phyloP scores from a whole-genome alignment of 2,888 invertebrate species.

The Drosophila multiciliata region DNA sequence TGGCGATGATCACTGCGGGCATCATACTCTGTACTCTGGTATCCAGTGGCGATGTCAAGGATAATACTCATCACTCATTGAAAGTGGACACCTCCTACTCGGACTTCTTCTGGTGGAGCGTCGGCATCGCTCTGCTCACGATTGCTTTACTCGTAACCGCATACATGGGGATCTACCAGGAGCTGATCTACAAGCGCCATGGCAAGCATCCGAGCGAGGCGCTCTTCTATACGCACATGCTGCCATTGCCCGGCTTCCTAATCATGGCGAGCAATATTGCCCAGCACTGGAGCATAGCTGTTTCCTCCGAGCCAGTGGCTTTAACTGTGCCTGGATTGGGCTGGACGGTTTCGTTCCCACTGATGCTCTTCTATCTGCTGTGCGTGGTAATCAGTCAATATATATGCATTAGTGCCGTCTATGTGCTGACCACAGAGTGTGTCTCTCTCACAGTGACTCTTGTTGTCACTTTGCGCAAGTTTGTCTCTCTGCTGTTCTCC shows the following conservation, averaged over 20 bases:
- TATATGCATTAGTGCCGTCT: conserved; percentile 97
- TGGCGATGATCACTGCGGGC: conserved; percentile 95
- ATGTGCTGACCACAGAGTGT: conserved; percentile 96
- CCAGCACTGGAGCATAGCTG: conserved; percentile 90
- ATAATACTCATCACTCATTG: conserved; percentile 87
- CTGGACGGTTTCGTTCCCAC: conserved; percentile 86
- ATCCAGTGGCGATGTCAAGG: conserved; percentile 89
- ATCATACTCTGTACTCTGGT: conserved; percentile 96
- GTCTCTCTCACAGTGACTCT: conserved; percentile 97
- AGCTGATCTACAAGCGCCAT: conserved; percentile 91
- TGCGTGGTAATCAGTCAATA: conserved; percentile 96
- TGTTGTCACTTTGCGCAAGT: conserved; percentile 97
- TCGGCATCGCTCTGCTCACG: conserved; percentile 93
- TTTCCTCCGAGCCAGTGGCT: conserved; percentile 59
- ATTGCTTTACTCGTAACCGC: conserved; percentile 96
- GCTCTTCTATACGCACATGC: conserved; percentile 93
- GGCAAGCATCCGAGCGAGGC: conserved; percentile 97
- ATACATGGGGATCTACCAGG: conserved; percentile 97
- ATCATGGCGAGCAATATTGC: conserved; percentile 91
- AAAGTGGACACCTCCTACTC: conserved; percentile 71
- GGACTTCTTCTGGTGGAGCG: conserved; percentile 87
- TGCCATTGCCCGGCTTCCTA: conserved; percentile 95
- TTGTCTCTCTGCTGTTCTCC: conserved; percentile 96
- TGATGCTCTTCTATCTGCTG: conserved; percentile 91
- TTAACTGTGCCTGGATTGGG: too few species aligned